Percentiles rank a stretch among this genome's conserved stretches.
Conservation (phyloP, 2,113 vertebrate genomes). For the Amphilophus citrinellus region DNA sequence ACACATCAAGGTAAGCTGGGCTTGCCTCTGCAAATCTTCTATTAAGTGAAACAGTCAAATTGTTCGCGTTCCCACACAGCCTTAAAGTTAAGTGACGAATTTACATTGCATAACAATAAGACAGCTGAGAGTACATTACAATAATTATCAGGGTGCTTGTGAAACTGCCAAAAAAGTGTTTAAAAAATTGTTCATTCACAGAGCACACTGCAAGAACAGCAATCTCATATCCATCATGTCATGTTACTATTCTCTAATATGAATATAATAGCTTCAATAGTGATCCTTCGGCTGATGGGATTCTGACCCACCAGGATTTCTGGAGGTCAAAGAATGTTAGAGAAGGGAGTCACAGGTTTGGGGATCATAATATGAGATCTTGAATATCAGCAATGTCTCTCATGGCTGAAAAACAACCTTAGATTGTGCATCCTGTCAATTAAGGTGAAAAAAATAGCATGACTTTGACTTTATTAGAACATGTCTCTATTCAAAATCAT, state of each 20-base stretch:
- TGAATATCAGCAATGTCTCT: neutral
- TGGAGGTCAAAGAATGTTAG: neutral
- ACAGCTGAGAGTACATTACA: neutral
- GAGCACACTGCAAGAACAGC: too few species aligned
- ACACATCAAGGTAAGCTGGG: constrained; percentile 25
- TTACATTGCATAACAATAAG: neutral
- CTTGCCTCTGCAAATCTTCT: neutral
- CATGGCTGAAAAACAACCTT: neutral
- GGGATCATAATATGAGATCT: neutral
- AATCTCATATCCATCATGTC: neutral
- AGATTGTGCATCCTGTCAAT: neutral
- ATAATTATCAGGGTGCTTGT: too few species aligned
- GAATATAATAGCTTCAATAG: neutral
- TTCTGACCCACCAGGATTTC: too few species aligned
- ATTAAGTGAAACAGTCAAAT: constrained; percentile 9
- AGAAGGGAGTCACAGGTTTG: neutral
- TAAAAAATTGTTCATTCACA: too few species aligned
- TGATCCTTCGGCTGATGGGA: neutral
- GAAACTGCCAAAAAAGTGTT: too few species aligned
- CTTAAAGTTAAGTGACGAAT: neutral
- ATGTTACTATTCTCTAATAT: neutral
- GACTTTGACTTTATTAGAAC: neutral
- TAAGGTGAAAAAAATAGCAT: neutral
- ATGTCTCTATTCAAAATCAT: neutral
- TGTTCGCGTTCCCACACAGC: constrained; percentile 29